Percentiles rank a stretch among this genome's conserved stretches.
Conservation (phyloP, 2,797 vertebrate genomes). For the Bryconaethiops microstoma region DNA sequence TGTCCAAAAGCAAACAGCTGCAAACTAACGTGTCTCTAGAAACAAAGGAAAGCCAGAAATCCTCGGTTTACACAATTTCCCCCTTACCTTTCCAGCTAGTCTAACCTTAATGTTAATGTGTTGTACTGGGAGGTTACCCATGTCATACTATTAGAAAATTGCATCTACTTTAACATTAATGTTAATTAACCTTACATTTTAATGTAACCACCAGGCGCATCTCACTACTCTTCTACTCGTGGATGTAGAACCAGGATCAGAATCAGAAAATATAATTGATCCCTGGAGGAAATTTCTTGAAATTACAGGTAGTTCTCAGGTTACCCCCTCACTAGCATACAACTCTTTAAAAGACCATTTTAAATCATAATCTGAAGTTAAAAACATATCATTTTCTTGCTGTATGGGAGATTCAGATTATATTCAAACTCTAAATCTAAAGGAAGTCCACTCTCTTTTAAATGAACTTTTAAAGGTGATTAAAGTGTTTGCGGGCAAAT, state of each 20-base stretch:
- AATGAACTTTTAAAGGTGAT: slow-evolving; percentile 11
- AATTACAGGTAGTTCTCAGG: too few relatives aligned
- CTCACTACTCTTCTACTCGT: neutral
- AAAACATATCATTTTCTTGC: neutral
- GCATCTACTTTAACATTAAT: neutral
- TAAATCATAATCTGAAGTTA: neutral
- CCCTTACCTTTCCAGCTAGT: neutral
- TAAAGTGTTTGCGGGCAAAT: slow-evolving; percentile 28
- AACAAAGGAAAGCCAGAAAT: neutral
- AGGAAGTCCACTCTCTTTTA: slow-evolving; percentile 3
- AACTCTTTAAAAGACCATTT: neutral
- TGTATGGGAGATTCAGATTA: neutral
- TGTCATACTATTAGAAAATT: neutral
- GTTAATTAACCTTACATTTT: neutral
- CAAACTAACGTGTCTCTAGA: neutral
- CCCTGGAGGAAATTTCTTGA: too few relatives aligned
- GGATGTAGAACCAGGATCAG: too few relatives aligned
- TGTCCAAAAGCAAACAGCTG: neutral
- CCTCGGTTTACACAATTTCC: neutral
- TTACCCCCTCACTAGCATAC: neutral
- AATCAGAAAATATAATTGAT: too few relatives aligned
- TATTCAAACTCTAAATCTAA: neutral
- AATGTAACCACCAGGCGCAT: neutral
- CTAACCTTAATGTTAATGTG: neutral
- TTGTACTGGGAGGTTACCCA: neutral